Base-by-base conservation (phyloP, 2,888 invertebrate species). In the Drosophila paramelanica region DNA sequence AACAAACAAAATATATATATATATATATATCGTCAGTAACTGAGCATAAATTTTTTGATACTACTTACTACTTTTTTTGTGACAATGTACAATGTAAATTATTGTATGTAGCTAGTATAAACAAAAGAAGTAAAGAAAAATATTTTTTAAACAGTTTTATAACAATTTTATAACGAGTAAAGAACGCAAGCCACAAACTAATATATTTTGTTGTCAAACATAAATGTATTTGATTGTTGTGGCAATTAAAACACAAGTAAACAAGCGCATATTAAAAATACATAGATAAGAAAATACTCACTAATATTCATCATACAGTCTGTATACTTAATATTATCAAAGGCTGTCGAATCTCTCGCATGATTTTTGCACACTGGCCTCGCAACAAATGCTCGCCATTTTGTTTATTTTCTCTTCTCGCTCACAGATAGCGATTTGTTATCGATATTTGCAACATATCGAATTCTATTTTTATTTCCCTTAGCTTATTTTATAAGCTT, bases 1-100 rank as follows among this genome's bases (percentile, higher is more conserved):
- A 56, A 41, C 7, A 13, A 65, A 71, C 8, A 38, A 62, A 66
- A 65, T 56, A 56, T 23, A 23, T 23, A 23, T 62, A 23, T 23
- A 23, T 62, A 65, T 56, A 56, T 17, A 65, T 52, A 56, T 62
- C 65, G 74, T 86, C 78, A 89, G 76, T 83, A 82, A 87, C 79
- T 69, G 62, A 72, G 53, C 81, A 57, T 74, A 73, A 73, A 72
- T 68, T 84, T 90, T 89, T 89, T 90, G 90, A 90, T 90, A 89
- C 89, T 90, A 89, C 82, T 86, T 89, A 89, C 89, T 82, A 90
- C 82, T 85, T 81, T 88, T 87, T 82, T 86, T 85, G 79, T 81
- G 83, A 74, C 73, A 77, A 77, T 86, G 82, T 83, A 85, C 87
- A 86, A 70, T 83, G 76, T 88, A 88, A 68, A 86, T 85, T 73